Evolutionary conservation across 2,797 vertebrate genomes (phyloP).

Genomic region (Taenioides sp.): DNA sequence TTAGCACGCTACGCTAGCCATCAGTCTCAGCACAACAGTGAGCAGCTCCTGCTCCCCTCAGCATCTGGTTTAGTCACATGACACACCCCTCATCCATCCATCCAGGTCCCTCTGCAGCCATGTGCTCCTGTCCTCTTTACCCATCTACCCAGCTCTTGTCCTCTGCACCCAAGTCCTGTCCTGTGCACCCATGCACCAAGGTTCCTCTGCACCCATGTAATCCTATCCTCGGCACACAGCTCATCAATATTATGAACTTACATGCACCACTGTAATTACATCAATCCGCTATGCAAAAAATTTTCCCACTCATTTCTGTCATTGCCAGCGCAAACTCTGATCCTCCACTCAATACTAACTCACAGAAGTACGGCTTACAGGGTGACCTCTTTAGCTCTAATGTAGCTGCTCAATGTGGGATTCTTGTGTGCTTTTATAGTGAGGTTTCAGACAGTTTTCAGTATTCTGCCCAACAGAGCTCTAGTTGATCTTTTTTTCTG

Average conservation of each 20-base stretch:
- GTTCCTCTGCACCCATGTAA: constrained; percentile 40
- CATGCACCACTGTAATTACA: constrained; percentile 64
- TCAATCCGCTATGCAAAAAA: constrained; percentile 53
- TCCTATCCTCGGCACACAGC: constrained; percentile 56
- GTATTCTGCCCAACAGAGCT: constrained; percentile 37
- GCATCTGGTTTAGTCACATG: constrained; percentile 73
- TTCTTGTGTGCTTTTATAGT: constrained; percentile 28
- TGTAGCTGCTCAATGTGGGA: constrained; percentile 47
- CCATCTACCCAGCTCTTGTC: constrained; percentile 20
- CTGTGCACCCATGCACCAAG: constrained; percentile 54
- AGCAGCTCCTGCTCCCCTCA: constrained; percentile 68
- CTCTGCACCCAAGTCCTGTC: constrained; percentile 41
- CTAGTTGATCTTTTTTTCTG: constrained; percentile 52
- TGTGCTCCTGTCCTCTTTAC: constrained; percentile 49
- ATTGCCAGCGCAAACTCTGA: constrained; percentile 38
- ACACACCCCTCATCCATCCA: constrained; percentile 51
- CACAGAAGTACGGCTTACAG: constrained; percentile 60
- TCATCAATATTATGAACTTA: constrained; percentile 55
- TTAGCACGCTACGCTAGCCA: constrained; percentile 72
- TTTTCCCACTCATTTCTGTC: constrained; percentile 44
- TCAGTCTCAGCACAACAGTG: constrained; percentile 69
- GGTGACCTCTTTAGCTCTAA: constrained; percentile 58
- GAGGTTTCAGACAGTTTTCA: constrained; percentile 34
- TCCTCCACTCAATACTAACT: constrained; percentile 69
- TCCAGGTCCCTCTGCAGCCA: constrained; percentile 42